phyloP scores from a whole-genome alignment of 2,113 vertebrate genomes.

The Hyperopisus bebe region DNA sequence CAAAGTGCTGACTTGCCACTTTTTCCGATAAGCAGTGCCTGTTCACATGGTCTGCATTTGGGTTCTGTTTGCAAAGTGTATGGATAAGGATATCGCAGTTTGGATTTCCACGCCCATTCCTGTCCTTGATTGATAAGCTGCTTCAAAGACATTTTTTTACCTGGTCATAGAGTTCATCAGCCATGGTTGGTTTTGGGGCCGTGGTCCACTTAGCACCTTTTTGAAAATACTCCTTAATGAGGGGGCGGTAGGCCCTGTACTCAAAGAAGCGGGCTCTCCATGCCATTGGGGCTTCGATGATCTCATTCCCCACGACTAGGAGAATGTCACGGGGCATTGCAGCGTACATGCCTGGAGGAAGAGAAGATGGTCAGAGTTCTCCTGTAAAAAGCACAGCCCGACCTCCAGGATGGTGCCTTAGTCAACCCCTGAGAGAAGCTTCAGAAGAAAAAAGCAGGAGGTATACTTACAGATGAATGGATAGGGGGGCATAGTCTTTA shows the following conservation, averaged over 20 bases:
- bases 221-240: slow-evolving; percentile 95
- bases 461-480: too few species aligned
- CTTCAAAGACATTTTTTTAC: slow-evolving; percentile 48
- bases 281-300: slow-evolving; percentile 97
- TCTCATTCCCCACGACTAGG: slow-evolving; percentile 91
- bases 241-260: slow-evolving; percentile 84
- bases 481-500: too few species aligned
- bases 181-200: slow-evolving; percentile 95
- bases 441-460: background rate
- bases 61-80: slow-evolving; percentile 5
- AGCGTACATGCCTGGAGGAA: slow-evolving; percentile 81
- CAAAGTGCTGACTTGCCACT: background rate
- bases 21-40: background rate
- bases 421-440: background rate
- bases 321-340: slow-evolving; percentile 98
- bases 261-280: slow-evolving; percentile 98
- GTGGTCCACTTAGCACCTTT: slow-evolving; percentile 95
- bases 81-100: background rate
- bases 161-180: slow-evolving; percentile 87
- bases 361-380: background rate
- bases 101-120: background rate
- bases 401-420: background rate
- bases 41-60: background rate
- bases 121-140: background rate
- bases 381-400: background rate